Evolutionary conservation across 2,888 invertebrate species (phyloP).

Genomic region (Spodoptera exigua): DNA sequence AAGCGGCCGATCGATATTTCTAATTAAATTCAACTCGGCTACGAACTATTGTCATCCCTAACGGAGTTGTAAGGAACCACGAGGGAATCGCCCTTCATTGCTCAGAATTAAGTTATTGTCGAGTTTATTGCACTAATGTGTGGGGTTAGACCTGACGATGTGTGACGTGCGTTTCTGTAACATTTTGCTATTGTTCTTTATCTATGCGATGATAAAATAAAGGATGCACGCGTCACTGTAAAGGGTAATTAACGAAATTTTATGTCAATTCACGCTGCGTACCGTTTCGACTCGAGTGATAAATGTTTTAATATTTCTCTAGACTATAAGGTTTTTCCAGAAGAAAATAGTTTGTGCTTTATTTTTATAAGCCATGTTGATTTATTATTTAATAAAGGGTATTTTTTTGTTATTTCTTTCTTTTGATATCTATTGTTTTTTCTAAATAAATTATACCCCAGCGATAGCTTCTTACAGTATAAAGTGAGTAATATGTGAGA

Average conservation of each 20-base stretch:
- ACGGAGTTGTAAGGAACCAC: constrained; percentile 68
- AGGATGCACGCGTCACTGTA: constrained; percentile 27
- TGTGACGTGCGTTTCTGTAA: constrained; percentile 53
- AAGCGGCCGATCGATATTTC: constrained; percentile 77
- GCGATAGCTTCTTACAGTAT: constrained; percentile 14
- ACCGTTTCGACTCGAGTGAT: too few species aligned
- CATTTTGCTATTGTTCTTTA: constrained; percentile 49
- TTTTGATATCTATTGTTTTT: neutral
- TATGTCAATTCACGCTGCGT: constrained; percentile 13
- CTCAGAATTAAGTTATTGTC: constrained; percentile 87
- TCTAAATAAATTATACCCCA: neutral
- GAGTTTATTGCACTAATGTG: constrained; percentile 87
- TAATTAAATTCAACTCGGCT: constrained; percentile 79
- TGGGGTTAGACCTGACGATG: constrained; percentile 74
- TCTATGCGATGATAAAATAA: constrained; percentile 42
- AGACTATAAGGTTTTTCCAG: too few species aligned
- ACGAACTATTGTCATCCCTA: constrained; percentile 75
- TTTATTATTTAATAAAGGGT: too few species aligned
- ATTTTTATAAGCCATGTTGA: too few species aligned
- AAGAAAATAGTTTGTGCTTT: too few species aligned
- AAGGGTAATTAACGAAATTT: constrained; percentile 33
- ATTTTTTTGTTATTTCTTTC: too few species aligned
- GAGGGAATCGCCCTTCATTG: constrained; percentile 81
- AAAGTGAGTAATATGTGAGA: constrained; percentile 29
- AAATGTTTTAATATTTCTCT: too few species aligned